Percentiles rank a stretch among this genome's conserved stretches.
Evolutionary conservation across 2,797 vertebrate species (phyloP).

Genomic region (Anguilla marmorata): DNA sequence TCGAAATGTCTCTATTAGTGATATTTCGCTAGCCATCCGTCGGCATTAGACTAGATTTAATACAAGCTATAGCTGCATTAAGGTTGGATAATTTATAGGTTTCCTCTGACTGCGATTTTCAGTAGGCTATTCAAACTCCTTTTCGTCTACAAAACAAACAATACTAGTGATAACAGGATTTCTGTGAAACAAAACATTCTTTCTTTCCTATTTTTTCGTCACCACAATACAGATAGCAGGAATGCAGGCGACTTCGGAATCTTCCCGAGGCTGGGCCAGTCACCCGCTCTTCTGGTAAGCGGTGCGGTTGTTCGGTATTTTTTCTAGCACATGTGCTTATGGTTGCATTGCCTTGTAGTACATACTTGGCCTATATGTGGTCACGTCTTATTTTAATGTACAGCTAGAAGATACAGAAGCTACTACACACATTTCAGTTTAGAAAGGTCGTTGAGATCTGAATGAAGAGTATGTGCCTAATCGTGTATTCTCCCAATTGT

Average conservation of each 20-base stretch:
- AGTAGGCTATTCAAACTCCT: not conserved
- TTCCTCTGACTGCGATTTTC: slow-evolving; percentile 44
- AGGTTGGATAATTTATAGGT: not conserved
- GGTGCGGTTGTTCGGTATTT: not conserved
- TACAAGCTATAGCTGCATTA: not conserved
- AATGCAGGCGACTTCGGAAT: not conserved
- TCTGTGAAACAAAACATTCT: slow-evolving; percentile 12
- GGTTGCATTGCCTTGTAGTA: not conserved
- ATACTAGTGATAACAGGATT: not conserved
- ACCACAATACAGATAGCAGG: slow-evolving; percentile 13
- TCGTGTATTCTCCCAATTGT: not conserved
- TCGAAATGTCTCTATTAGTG: not conserved
- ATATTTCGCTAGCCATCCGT: slow-evolving; percentile 29
- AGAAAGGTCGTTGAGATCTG: not conserved
- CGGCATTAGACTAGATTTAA: slow-evolving; percentile 7
- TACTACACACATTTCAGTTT: not conserved
- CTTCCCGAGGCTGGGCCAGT: slow-evolving; percentile 15
- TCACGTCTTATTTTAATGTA: not conserved
- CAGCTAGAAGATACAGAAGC: not conserved
- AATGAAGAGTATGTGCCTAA: not conserved
- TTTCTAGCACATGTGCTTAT: not conserved
- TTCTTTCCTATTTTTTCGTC: not conserved
- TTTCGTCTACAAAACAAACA: not conserved
- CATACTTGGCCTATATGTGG: slow-evolving; percentile 5
- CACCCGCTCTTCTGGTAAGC: not conserved